These are phyloP conservation scores for Autographa pulchrina DNA, from an alignment of 2,888 invertebrate species.

Conservation along the genomic window DNA sequence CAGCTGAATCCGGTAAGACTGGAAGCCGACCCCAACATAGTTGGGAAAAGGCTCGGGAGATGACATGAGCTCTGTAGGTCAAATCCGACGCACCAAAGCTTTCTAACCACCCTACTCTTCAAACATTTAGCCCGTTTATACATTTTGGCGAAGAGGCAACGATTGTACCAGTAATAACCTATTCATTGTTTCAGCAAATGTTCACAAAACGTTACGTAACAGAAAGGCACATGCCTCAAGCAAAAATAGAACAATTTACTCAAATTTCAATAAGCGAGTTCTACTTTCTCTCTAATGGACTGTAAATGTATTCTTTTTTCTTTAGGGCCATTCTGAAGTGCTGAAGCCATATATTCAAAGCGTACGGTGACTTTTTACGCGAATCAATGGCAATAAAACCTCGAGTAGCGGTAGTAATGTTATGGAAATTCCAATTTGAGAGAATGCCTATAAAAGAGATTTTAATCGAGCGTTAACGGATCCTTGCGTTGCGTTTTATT, in stretches of 20 bases:
- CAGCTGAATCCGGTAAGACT: no score
- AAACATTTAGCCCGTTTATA: neutral
- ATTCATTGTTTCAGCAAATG: neutral
- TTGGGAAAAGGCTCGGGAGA: no score
- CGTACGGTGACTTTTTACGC: constrained; percentile 45
- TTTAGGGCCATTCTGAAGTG: constrained; percentile 17
- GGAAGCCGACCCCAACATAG: no score
- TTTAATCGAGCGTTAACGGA: constrained; percentile 37
- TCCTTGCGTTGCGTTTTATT: constrained; percentile 32
- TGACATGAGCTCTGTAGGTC: neutral
- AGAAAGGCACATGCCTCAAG: neutral
- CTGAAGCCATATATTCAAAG: constrained; percentile 27
- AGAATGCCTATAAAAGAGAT: constrained; percentile 33
- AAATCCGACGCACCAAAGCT: neutral
- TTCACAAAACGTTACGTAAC: constrained; percentile 2
- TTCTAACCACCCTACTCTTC: neutral
- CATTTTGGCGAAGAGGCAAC: constrained; percentile 4
- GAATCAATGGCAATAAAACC: constrained; percentile 56
- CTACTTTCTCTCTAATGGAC: constrained; percentile 18
- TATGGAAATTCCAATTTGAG: constrained; percentile 54
- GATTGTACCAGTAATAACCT: neutral
- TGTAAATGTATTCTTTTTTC: constrained; percentile 21
- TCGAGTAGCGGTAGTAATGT: constrained; percentile 37
- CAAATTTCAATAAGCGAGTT: constrained; percentile 31
- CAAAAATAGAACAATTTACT: neutral